Conservation (phyloP, 2,113 vertebrate genomes). For the Hippocampus barbouri region DNA sequence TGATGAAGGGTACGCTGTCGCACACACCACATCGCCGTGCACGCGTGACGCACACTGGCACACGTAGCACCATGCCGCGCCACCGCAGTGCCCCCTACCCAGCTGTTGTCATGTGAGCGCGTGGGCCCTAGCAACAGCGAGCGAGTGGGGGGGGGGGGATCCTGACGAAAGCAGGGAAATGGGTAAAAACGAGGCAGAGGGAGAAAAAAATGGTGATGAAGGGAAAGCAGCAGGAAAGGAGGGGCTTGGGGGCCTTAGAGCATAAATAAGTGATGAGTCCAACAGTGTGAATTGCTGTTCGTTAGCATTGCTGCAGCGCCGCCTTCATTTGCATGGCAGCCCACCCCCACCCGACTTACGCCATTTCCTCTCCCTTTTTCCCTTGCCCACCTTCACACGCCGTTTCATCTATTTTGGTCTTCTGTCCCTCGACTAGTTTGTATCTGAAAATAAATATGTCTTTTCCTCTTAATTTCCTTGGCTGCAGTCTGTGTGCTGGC, state of each 20-base stretch:
- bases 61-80: conserved; percentile 41
- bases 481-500: conserved; percentile 31
- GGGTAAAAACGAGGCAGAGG: conserved; percentile 56
- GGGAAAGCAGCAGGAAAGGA: conserved; percentile 24
- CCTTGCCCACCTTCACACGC: conserved; percentile 11
- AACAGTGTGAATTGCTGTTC: conserved; percentile 76
- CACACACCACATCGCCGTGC: conserved; percentile 14
- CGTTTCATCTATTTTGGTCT: conserved; percentile 44
- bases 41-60: conserved; percentile 31
- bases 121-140: conserved; percentile 76
- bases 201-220: conserved; percentile 24
- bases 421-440: conserved; percentile 10
- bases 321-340: conserved; percentile 73
- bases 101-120: conserved; percentile 71
- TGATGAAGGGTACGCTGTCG: conserved; percentile 58
- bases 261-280: conserved; percentile 80
- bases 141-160: conserved; percentile 59
- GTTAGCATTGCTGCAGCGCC: conserved; percentile 71
- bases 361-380: conserved; percentile 50
- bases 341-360: conserved; percentile 40
- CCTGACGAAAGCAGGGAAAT: conserved; percentile 55
- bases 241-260: conserved; percentile 56
- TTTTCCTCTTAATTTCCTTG: conserved; percentile 30
- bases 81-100: conserved; percentile 75
- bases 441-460: conserved; percentile 35